These are phyloP conservation scores for Sabatieria punctata DNA, from an alignment of 2,888 invertebrate species.

Conservation along the genomic window DNA sequence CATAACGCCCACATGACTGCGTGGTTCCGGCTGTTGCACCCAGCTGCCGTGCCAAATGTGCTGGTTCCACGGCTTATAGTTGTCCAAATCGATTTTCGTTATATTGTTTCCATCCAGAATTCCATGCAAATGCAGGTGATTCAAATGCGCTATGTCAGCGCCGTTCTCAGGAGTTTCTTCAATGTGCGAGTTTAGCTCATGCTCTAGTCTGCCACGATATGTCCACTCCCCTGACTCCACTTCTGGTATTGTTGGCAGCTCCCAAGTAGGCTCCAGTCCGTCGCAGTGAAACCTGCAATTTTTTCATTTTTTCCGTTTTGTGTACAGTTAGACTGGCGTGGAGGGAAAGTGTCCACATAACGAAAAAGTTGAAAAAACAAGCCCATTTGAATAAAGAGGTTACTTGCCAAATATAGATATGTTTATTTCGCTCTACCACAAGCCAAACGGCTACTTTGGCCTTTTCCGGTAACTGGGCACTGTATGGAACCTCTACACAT, in stretches of 20 bases:
- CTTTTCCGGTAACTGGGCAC: slow-evolving; percentile 44
- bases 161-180: slow-evolving; percentile 81
- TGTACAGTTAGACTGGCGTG: neutral
- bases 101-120: too few relatives aligned
- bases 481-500: slow-evolving; percentile 56
- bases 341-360: neutral
- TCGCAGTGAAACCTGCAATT: slow-evolving; percentile 48
- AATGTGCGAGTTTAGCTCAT: slow-evolving; percentile 30
- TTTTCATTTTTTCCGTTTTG: neutral
- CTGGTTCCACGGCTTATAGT: slow-evolving; percentile 14
- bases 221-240: slow-evolving; percentile 43
- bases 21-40: slow-evolving; percentile 37
- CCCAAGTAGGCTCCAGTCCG: slow-evolving; percentile 50
- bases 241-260: slow-evolving; percentile 42
- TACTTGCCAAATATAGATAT: slow-evolving; percentile 60
- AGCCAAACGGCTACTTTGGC: slow-evolving; percentile 53
- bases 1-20: slow-evolving; percentile 47
- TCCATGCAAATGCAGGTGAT: slow-evolving; percentile 56
- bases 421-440: slow-evolving; percentile 50
- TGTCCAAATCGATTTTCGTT: slow-evolving; percentile 15
- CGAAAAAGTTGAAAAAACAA: neutral
- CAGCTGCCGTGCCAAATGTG: slow-evolving; percentile 49
- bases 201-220: slow-evolving; percentile 60
- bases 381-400: too few relatives aligned
- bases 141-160: slow-evolving; percentile 62